Percentiles rank a stretch among this genome's conserved stretches.
Evolutionary conservation across 2,888 invertebrate genomes (phyloP).

Genomic region (Vanessa cardui): DNA sequence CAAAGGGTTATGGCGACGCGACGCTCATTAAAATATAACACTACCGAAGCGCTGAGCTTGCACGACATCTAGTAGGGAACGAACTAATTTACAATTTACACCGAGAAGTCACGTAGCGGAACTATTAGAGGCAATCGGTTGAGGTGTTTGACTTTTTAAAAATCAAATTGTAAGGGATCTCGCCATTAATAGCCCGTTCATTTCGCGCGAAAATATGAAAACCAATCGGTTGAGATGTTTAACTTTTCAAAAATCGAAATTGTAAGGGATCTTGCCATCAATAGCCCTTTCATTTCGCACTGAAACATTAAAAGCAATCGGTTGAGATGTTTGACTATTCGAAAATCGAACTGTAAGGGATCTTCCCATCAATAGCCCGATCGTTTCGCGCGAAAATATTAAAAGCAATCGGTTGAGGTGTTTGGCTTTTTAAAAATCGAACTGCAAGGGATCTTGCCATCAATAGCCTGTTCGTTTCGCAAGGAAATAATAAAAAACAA

Average conservation of each 20-base stretch:
- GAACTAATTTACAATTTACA: slow-evolving; percentile 25
- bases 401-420: background rate
- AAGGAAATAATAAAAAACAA: too few relatives aligned
- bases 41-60: slow-evolving; percentile 25
- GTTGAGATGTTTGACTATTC: background rate
- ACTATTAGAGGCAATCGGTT: slow-evolving; percentile 5
- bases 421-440: background rate
- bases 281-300: too few relatives aligned
- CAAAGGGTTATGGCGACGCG: slow-evolving; percentile 53
- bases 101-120: slow-evolving; percentile 22
- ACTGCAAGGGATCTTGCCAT: slow-evolving; percentile 24
- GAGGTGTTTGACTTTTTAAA: background rate
- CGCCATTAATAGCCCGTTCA: slow-evolving; percentile 24
- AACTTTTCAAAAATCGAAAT: slow-evolving; percentile 1
- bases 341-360: slow-evolving; percentile 17
- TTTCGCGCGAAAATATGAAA: slow-evolving; percentile 8
- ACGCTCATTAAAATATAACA: slow-evolving; percentile 53
- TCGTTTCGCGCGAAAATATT: slow-evolving; percentile 3
- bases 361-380: slow-evolving; percentile 22
- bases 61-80: slow-evolving; percentile 28
- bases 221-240: slow-evolving; percentile 1
- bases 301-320: slow-evolving; percentile 5
- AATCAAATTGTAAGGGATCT: slow-evolving; percentile 20
- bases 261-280: slow-evolving; percentile 24
- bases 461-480: slow-evolving; percentile 23